A percentile compares a stretch with the other conserved stretches of the same genome.
phyloP scores from a whole-genome alignment of 1,140 invertebrate species.

The Coboldia fuscipes region DNA sequence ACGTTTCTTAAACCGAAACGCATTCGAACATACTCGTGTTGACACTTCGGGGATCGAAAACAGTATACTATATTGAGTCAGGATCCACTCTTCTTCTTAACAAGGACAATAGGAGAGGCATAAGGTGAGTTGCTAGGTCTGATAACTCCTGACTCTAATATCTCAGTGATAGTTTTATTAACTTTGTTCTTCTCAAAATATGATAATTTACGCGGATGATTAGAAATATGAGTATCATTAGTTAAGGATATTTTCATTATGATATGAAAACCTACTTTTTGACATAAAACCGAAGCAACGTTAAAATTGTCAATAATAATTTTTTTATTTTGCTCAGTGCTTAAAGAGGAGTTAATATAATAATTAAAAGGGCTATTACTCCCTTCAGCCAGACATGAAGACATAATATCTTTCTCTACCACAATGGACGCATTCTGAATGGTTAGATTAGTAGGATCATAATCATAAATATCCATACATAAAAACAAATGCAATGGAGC shows the following conservation, averaged over 20 bases:
- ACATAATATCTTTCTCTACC: no score
- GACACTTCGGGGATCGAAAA: constrained; percentile 8
- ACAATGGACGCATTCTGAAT: no score
- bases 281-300: no score
- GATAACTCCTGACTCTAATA: constrained; percentile 9
- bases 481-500: no score
- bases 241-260: constrained; percentile 6
- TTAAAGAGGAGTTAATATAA: no score
- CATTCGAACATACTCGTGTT: constrained; percentile 11
- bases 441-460: no score
- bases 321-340: no score
- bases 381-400: no score
- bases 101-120: constrained; percentile 5
- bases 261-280: constrained; percentile 1
- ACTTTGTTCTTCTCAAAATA: constrained; percentile 9
- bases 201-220: constrained; percentile 8
- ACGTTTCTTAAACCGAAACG: constrained; percentile 13
- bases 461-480: no score
- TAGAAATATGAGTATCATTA: constrained; percentile 3
- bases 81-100: constrained; percentile 5
- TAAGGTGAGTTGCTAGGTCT: constrained; percentile 5
- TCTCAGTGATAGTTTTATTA: constrained; percentile 8
- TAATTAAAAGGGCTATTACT: no score
- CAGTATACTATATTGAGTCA: constrained; percentile 7
- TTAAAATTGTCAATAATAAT: no score